Evolutionary conservation across 2,888 invertebrate species (phyloP).

Genomic region (Acleris emargana): DNA sequence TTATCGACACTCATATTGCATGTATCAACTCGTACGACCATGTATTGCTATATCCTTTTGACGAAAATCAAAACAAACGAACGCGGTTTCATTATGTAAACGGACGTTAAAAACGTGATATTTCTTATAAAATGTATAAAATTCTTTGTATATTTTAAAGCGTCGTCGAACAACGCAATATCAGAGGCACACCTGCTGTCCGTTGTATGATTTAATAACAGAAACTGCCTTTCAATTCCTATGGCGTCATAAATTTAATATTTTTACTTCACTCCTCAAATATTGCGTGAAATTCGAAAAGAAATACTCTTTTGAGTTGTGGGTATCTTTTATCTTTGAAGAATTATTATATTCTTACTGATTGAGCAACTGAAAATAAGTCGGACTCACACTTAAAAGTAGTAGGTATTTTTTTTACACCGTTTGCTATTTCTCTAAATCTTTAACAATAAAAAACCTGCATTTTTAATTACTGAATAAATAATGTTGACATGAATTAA

Average conservation of each 20-base stretch:
- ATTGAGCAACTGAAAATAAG: background rate
- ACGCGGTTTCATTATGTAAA: background rate
- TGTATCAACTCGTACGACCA: too few species aligned
- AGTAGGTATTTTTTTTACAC: too few species aligned
- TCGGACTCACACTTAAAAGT: too few species aligned
- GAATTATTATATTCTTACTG: background rate
- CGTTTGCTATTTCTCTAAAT: too few species aligned
- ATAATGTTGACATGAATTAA: too few species aligned
- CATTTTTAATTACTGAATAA: too few species aligned
- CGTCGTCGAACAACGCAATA: constrained; percentile 36
- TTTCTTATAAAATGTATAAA: constrained; percentile 4
- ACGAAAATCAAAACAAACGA: too few species aligned
- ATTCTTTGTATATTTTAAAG: constrained; percentile 35
- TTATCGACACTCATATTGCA: too few species aligned
- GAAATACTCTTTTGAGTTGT: background rate
- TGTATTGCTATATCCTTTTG: too few species aligned
- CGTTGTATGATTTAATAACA: constrained; percentile 72
- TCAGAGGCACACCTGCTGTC: constrained; percentile 62
- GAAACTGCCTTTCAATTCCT: constrained; percentile 65
- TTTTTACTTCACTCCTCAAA: constrained; percentile 47
- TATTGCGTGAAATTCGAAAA: background rate
- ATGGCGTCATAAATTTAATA: constrained; percentile 65
- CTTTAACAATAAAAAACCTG: too few species aligned
- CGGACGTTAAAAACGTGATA: background rate
- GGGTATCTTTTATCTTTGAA: background rate